phyloP scores from a whole-genome alignment of 92 coral and sea anemone genomes.

The Phenganax marumi region DNA sequence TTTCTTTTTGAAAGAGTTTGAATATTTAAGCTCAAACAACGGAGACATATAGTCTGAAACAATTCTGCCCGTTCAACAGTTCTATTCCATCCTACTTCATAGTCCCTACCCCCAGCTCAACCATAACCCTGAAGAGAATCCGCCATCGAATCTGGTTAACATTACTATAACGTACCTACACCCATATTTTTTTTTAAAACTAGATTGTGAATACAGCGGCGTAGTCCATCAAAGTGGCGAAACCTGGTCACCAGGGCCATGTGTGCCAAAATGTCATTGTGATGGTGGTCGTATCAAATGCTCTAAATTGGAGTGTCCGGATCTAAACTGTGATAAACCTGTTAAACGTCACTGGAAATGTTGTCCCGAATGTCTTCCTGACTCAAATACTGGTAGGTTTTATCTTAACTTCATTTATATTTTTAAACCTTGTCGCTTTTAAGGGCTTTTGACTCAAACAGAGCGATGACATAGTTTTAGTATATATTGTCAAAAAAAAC shows the following conservation, averaged over 20 bases:
- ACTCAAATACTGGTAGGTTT: constrained; percentile 58
- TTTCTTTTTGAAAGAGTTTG: neutral
- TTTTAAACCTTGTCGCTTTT: neutral
- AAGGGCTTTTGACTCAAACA: neutral
- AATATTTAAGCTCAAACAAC: neutral
- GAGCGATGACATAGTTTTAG: too few relatives aligned
- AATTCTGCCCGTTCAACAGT: too few relatives aligned
- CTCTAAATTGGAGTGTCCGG: constrained; percentile 92
- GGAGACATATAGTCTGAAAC: too few relatives aligned
- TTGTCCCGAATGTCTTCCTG: constrained; percentile 87
- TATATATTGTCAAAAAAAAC: too few relatives aligned
- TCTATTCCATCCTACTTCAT: too few relatives aligned
- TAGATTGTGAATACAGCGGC: constrained; percentile 76
- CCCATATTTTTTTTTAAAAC: neutral
- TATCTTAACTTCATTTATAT: neutral
- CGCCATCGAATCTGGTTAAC: neutral
- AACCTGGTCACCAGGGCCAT: constrained; percentile 97
- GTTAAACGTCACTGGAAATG: constrained; percentile 84
- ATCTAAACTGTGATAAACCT: constrained; percentile 80
- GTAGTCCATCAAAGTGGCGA: constrained; percentile 73
- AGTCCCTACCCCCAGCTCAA: too few relatives aligned
- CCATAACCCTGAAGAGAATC: too few relatives aligned
- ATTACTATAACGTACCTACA: neutral
- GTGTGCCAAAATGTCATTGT: constrained; percentile 93
- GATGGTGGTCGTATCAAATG: constrained; percentile 75